Evolutionary conservation across 35 echinoderm and acorn worm species (phyloP), one percentile per base, ranked within the genome.

Genomic region (Apostichopus parvimensis): DNA sequence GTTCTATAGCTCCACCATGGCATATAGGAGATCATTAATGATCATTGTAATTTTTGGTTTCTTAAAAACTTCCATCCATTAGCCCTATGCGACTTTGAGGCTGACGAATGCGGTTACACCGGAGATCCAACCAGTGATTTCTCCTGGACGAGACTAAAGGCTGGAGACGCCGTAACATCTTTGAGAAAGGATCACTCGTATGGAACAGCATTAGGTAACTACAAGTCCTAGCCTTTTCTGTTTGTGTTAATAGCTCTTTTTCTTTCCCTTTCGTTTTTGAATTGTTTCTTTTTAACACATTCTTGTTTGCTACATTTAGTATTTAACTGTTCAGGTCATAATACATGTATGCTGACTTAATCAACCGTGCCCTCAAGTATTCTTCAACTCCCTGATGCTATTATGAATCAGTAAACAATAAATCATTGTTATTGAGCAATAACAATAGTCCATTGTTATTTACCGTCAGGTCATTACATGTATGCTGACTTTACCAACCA

Each of bases 61-160:
- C 34, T 45, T 45, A 45, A 45, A 45, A 45, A 45, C 52, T 82
- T 18, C 62, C 24, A 6, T 87, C 26, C 26, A 28, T 15, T 57
- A 87, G 84, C 60, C 21, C 57, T 87, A 9, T 98, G 96, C 87
- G 94, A 95, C 62, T 98, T 98, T 94, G 96, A 98, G 80, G 0
- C 60, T 6, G 84, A 66, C 20, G 84, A 66, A 12, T 87, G 84
- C 21, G 84, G 60, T 9, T 87, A 87, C 60, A 58, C 54, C 17
- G 4, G 17, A 22, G 56, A 66, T 22, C 60, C 84, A 17, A 15
- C 84, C 10, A 87, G 64, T 22, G 78, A 79, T 56, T 92, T 92
- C 75, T 11, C 79, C 22, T 92, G 90, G 90, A 59, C 7, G 8
- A 56, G 78, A 25, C 55, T 54, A 14, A 13, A n/a, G 57, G 84